Percentiles rank a stretch among this genome's conserved stretches.
Conservation (phyloP, 2,888 invertebrate species). For the Kuschelorhynchus macadamiae region DNA sequence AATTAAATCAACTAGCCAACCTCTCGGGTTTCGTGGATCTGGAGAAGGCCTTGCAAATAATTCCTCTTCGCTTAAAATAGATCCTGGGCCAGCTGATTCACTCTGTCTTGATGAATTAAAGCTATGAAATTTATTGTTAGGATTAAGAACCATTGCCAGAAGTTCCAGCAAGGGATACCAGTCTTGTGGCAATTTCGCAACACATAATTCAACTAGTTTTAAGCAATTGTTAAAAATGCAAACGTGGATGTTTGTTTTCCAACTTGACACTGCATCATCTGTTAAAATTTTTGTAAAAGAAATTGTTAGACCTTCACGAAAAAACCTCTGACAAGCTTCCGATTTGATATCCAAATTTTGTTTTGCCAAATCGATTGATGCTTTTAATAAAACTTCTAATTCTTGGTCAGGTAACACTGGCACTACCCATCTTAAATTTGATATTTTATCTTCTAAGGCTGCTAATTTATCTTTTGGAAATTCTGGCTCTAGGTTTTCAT, state of each 20-base stretch:
- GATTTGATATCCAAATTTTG: constrained; percentile 92
- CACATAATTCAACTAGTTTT: constrained; percentile 92
- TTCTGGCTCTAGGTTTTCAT: constrained; percentile 73
- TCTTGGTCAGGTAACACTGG: constrained; percentile 97
- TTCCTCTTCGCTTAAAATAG: constrained; percentile 78
- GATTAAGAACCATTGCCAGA: constrained; percentile 94
- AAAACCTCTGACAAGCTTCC: constrained; percentile 93
- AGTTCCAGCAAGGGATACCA: constrained; percentile 94
- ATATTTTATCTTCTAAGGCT: constrained; percentile 95
- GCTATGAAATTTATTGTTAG: constrained; percentile 94
- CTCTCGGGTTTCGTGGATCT: constrained; percentile 89
- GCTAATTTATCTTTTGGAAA: constrained; percentile 92
- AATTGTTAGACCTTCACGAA: constrained; percentile 92
- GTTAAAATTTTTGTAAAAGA: constrained; percentile 97
- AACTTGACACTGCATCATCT: constrained; percentile 97
- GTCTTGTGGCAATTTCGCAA: constrained; percentile 89
- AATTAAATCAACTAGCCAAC: constrained; percentile 96
- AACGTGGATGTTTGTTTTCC: constrained; percentile 97
- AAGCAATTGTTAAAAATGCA: constrained; percentile 95
- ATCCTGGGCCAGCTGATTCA: constrained; percentile 77
- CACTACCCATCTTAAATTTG: constrained; percentile 96
- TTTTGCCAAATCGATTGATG: constrained; percentile 88
- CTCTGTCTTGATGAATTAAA: constrained; percentile 85
- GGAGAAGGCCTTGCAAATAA: constrained; percentile 80
- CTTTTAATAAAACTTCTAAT: constrained; percentile 90